These are phyloP conservation scores for Craseonycteris thonglongyai DNA, from an alignment of 2,113 vertebrate species.

Conservation along the genomic window DNA sequence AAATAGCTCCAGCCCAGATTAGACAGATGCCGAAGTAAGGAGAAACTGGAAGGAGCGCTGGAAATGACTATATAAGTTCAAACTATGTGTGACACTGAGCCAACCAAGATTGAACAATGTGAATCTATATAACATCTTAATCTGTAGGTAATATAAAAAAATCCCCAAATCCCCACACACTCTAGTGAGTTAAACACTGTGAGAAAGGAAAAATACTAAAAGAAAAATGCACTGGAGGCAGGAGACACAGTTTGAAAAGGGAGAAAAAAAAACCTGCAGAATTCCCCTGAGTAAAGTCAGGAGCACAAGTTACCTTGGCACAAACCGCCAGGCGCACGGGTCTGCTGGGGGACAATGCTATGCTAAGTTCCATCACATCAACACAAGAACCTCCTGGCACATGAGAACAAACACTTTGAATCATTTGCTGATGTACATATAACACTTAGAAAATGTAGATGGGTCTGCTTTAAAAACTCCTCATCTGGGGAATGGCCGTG, in stretches of 20 bases:
- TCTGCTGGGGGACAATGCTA: not conserved
- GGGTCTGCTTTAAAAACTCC: not conserved
- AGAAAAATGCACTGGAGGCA: not conserved
- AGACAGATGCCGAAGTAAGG: not conserved
- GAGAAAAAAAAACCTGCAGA: not conserved
- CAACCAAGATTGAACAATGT: not conserved
- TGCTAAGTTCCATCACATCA: not conserved
- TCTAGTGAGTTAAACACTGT: not conserved
- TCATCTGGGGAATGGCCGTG: not conserved
- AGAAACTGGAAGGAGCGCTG: not conserved
- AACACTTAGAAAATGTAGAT: not conserved
- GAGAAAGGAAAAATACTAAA: not conserved
- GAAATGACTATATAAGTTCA: constrained; percentile 24
- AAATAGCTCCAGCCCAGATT: constrained; percentile 25
- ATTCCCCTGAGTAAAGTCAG: not conserved
- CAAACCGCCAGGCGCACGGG: not conserved
- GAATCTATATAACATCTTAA: not conserved
- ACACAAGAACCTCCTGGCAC: not conserved
- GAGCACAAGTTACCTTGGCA: not conserved
- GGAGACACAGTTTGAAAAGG: not conserved
- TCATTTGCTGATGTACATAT: not conserved
- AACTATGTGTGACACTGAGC: not conserved
- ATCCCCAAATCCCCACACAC: not conserved
- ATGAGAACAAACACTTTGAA: not conserved
- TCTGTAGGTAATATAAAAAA: not conserved